Conservation (phyloP, 2,113 vertebrate genomes). For the Lagopus leucura region DNA sequence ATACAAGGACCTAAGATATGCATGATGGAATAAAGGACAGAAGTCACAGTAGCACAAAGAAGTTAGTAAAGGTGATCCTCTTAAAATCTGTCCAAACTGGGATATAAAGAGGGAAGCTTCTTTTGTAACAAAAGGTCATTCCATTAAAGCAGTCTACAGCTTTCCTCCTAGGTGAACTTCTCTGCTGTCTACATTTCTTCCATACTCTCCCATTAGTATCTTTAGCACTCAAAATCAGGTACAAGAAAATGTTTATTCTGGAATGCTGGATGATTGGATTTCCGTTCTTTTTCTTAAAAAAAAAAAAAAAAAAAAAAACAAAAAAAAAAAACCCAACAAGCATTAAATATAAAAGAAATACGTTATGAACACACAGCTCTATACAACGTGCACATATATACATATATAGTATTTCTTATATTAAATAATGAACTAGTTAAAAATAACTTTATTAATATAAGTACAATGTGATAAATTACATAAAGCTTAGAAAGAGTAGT, state of each 20-base stretch:
- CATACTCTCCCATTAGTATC: not conserved
- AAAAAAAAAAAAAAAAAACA: no score
- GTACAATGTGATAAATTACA: not conserved
- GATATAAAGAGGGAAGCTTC: not conserved
- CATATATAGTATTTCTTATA: not conserved
- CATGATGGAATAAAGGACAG: not conserved
- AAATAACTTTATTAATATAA: not conserved
- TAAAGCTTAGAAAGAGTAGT: not conserved
- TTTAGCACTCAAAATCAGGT: not conserved
- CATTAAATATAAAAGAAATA: not conserved
- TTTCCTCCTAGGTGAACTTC: not conserved
- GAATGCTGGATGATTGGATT: not conserved
- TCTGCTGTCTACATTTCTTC: not conserved
- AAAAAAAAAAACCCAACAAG: not conserved
- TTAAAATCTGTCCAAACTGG: not conserved
- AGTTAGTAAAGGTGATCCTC: not conserved
- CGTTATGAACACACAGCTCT: not conserved
- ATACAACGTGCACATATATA: not conserved
- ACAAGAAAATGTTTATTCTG: not conserved
- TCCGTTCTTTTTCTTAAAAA: not conserved
- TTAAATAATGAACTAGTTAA: not conserved
- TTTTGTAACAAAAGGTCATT: constrained; percentile 14
- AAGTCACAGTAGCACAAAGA: not conserved
- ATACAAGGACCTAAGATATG: not conserved
- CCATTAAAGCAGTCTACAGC: not conserved